Conservation (phyloP, 1,140 invertebrate genomes). For the Microplitis demolitor region DNA sequence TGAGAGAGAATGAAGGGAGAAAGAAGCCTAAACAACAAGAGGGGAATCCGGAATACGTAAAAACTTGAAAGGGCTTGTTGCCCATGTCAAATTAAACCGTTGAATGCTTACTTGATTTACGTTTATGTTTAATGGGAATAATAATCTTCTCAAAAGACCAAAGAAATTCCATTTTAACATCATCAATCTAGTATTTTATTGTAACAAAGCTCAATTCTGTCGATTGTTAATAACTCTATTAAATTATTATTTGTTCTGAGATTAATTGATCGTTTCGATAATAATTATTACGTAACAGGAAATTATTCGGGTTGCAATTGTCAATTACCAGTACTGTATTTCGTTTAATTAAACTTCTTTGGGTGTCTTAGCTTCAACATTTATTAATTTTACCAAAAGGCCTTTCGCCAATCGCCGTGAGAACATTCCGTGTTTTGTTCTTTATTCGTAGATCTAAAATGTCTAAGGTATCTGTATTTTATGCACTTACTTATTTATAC, state of each 20-base stretch:
- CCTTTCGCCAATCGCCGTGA: too few relatives aligned
- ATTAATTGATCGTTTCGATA: too few relatives aligned
- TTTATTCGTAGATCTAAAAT: too few relatives aligned
- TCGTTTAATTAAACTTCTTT: too few relatives aligned
- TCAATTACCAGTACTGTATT: too few relatives aligned
- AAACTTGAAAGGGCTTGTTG: slow-evolving; percentile 20
- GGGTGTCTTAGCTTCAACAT: too few relatives aligned
- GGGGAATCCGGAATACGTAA: not conserved
- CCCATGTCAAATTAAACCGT: slow-evolving; percentile 19
- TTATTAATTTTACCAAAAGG: too few relatives aligned
- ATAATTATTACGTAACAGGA: not conserved
- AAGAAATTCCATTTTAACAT: slow-evolving; percentile 9
- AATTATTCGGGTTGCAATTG: too few relatives aligned
- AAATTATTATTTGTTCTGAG: too few relatives aligned
- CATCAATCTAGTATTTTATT: not conserved
- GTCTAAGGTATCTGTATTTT: too few relatives aligned
- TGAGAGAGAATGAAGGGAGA: slow-evolving; percentile 19
- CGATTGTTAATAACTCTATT: not conserved
- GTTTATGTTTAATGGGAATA: slow-evolving; percentile 2
- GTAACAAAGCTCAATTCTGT: not conserved
- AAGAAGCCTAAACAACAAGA: not conserved
- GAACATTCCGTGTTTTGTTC: too few relatives aligned
- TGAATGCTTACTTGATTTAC: not conserved
- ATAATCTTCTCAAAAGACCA: slow-evolving; percentile 16
- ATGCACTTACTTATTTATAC: too few relatives aligned